Evolutionary conservation across 1,140 invertebrate genomes (phyloP).

Genomic region (Magallana ariakensis): DNA sequence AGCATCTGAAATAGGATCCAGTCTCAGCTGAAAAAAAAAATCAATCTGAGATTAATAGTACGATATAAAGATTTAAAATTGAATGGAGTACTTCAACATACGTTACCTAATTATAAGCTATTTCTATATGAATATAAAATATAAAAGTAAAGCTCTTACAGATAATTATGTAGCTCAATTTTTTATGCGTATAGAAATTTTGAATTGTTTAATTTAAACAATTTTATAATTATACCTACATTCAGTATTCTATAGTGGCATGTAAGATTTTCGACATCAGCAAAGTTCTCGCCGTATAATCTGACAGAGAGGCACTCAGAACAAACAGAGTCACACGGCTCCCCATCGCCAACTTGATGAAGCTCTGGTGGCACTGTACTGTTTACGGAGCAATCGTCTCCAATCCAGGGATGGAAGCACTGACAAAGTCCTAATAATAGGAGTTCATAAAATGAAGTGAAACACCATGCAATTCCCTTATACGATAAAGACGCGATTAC

Average conservation of each 20-base stretch:
- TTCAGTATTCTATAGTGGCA: conserved; percentile 59
- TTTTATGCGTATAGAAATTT: too few species aligned
- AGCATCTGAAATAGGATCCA: conserved; percentile 18
- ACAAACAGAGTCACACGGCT: conserved; percentile 57
- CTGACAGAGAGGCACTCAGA: conserved; percentile 53
- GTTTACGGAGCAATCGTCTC: conserved; percentile 63
- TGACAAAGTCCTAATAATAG: conserved; percentile 58
- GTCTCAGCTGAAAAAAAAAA: conserved; percentile 35
- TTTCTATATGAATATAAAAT: too few species aligned
- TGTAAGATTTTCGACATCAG: conserved; percentile 52
- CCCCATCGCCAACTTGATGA: conserved; percentile 2
- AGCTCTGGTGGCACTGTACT: conserved; percentile 56
- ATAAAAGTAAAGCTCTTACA: too few species aligned
- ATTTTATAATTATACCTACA: conserved; percentile 49
- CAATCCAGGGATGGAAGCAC: conserved; percentile 59
- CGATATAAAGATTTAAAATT: neutral
- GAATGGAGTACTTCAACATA: neutral
- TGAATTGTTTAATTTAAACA: too few species aligned
- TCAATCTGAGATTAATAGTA: too few species aligned
- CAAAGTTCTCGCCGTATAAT: conserved; percentile 65
- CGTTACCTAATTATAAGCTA: too few species aligned
- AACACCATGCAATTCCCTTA: too few species aligned
- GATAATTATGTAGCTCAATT: too few species aligned
- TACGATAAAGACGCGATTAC: too few species aligned
- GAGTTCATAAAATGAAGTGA: neutral